phyloP scores from a whole-genome alignment of 2,797 vertebrate species.

The Myotis planiceps region DNA sequence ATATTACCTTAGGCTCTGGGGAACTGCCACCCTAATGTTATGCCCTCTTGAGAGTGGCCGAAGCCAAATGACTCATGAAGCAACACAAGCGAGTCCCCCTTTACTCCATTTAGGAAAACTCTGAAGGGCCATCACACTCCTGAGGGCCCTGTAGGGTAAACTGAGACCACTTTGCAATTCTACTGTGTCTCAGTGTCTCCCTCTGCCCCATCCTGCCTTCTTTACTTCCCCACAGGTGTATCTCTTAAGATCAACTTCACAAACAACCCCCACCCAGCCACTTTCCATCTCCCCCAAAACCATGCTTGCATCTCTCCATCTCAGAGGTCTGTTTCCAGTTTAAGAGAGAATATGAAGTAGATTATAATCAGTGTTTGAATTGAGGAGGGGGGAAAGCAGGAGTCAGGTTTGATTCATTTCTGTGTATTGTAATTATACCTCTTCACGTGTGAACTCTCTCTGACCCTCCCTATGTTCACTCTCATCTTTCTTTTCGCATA shows the following conservation, averaged over 20 bases:
- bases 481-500: not conserved
- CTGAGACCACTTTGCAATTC: not conserved
- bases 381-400: not conserved
- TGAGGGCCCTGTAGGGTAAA: not conserved
- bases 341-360: not conserved
- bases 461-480: not conserved
- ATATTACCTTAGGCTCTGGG: not conserved
- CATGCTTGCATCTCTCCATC: not conserved
- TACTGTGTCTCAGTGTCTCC: not conserved
- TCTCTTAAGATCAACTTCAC: not conserved
- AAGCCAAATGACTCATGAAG: not conserved
- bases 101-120: not conserved
- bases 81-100: not conserved
- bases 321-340: not conserved
- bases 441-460: not conserved
- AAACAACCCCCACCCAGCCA: fast-evolving
- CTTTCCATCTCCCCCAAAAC: not conserved
- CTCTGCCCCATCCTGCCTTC: not conserved
- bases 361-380: not conserved
- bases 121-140: not conserved
- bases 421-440: not conserved
- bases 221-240: not conserved
- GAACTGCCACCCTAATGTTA: not conserved
- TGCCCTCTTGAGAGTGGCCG: fast-evolving
- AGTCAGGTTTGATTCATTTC: not conserved